Base-by-base conservation (phyloP, 1,140 invertebrate species). In the Drosophila micromelanica region DNA sequence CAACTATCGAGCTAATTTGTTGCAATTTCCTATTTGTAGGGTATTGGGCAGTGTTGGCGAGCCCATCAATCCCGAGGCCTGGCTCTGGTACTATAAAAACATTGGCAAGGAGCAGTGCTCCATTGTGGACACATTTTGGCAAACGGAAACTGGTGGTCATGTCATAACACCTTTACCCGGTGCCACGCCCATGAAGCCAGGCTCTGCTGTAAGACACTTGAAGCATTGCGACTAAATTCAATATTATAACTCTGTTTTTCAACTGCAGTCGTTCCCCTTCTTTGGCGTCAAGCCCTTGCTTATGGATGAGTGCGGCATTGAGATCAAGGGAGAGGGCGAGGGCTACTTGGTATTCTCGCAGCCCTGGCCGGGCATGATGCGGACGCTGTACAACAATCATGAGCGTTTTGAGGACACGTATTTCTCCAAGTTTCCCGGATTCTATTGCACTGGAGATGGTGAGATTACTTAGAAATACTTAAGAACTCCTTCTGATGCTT, bases 51-150 rank as follows among this genome's bases (percentile, higher is more conserved):
- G 97, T 49, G 98, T 99, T 0, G 96, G 98, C 11, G 98, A 99
- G 91, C 99, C 98, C 2, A 99, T 99, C 49, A 99, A 99, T 92
- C 96, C 98, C 0, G 98, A 99, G 92, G 98, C 98, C 2, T 99
- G 99, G 99, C 90, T 97, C 12, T 99, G 98, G 99, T 99, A 99
- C 92, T 96, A 99, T 92, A 95, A 95, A 73, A 90, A 97, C 5
- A 95, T 99, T 2, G 98, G 98, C 5, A 93, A 95, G 57, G 94
- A 95, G 49, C 95, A 94, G 61, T 97, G 96, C 91, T 97, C 98
- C 49, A 97, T 99, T 89, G 97, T 97, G 0, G 99, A 99, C 89
- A 99, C 99, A 1, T 99, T 98, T 93, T 99, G 98, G 98, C 98
- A 99, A 93, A 99, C 99, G 1, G 98, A 99, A 94, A 99, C 98